Conservation (phyloP, 2,888 invertebrate genomes). For the Muscina levida region DNA sequence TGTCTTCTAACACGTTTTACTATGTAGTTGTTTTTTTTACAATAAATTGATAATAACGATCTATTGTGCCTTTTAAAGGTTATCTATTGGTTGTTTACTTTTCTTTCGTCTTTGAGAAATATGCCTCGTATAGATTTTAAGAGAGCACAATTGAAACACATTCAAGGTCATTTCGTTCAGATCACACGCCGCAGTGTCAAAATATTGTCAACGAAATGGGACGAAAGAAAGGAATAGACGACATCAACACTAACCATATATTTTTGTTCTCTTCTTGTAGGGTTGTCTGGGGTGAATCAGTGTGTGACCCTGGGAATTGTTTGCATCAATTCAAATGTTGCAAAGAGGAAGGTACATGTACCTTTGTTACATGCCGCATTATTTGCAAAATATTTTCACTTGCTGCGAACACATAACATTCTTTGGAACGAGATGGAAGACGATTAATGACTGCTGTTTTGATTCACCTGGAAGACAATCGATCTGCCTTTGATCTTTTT, state of each 20-base stretch:
- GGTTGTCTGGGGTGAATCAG: no score
- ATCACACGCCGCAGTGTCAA: conserved; percentile 58
- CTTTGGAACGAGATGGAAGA: conserved; percentile 48
- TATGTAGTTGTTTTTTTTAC: no score
- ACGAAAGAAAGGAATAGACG: conserved; percentile 25
- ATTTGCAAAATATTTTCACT: conserved; percentile 52
- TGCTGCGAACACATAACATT: no score
- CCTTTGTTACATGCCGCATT: conserved; percentile 22
- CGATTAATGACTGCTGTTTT: conserved; percentile 14
- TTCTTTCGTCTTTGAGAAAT: no score
- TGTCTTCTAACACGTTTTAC: no score
- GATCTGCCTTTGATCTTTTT: conserved; percentile 63
- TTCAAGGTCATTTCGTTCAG: conserved; percentile 60
- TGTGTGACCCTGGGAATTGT: conserved; percentile 40
- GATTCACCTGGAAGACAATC: conserved; percentile 47
- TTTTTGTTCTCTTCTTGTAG: no score
- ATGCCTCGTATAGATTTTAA: no score
- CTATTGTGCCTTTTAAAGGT: no score
- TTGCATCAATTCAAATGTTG: conserved; percentile 20
- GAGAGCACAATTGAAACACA: no score
- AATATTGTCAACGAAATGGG: conserved; percentile 54
- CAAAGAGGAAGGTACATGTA: no score
- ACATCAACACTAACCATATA: background rate
- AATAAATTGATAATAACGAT: no score
- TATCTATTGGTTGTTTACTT: no score